Percentiles rank a stretch among this genome's conserved stretches.
Conservation (phyloP, 2,113 vertebrate genomes). For the Nothobranchius furzeri region DNA sequence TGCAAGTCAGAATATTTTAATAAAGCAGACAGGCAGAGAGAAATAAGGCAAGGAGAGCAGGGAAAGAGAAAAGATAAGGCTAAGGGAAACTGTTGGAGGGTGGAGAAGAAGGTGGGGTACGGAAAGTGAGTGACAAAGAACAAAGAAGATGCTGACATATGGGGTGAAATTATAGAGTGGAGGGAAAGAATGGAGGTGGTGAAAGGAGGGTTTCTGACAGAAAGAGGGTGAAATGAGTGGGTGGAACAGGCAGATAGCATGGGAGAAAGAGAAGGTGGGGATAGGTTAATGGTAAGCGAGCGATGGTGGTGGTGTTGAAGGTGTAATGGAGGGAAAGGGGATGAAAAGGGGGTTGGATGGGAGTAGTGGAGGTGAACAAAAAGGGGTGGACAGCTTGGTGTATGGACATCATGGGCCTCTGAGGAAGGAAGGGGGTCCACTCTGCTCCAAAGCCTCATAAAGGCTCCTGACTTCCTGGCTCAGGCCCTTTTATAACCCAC, state of each 20-base stretch:
- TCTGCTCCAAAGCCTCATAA: conserved; percentile 44
- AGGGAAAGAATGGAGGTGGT: conserved; percentile 58
- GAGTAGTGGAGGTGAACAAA: conserved; percentile 68
- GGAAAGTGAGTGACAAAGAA: conserved; percentile 72
- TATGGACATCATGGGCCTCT: conserved; percentile 64
- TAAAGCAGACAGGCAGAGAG: conserved; percentile 89
- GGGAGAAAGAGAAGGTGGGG: conserved; percentile 64
- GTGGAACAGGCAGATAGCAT: conserved; percentile 61
- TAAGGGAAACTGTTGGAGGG: conserved; percentile 53
- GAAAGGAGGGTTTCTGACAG: conserved; percentile 69
- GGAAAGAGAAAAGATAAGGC: conserved; percentile 63
- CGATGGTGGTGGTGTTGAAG: conserved; percentile 39
- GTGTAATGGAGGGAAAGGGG: conserved; percentile 46
- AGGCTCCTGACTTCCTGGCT: conserved; percentile 63
- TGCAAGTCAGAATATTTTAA: conserved; percentile 91
- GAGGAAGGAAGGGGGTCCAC: conserved; percentile 33
- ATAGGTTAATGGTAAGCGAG: conserved; percentile 65
- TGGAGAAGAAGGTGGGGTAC: conserved; percentile 60
- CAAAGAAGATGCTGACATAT: conserved; percentile 74
- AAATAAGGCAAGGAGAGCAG: conserved; percentile 83
- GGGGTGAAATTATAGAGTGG: conserved; percentile 74
- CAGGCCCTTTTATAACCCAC: conserved; percentile 29
- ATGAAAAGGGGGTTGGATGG: conserved; percentile 55
- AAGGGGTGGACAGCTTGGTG: conserved; percentile 73
- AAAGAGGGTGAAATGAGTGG: conserved; percentile 75